phyloP scores from a whole-genome alignment of 2,113 vertebrate species.

The Calyptommatus sinebrachiatus region DNA sequence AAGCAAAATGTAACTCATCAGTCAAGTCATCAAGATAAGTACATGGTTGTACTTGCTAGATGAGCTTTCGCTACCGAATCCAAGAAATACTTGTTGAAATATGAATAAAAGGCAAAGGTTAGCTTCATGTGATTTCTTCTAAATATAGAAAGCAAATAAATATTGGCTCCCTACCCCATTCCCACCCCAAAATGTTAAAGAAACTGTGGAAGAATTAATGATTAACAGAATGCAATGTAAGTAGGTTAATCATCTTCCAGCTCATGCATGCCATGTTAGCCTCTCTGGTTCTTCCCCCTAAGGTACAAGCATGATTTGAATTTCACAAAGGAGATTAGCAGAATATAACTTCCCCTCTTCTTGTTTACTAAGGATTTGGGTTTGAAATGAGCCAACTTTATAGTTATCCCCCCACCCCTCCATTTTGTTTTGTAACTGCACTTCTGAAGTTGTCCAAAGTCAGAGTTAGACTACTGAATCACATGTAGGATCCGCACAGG shows the following conservation, averaged over 20 bases:
- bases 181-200: constrained; percentile 58
- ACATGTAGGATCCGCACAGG: background rate
- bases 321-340: constrained; percentile 54
- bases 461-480: background rate
- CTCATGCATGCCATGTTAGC: constrained; percentile 46
- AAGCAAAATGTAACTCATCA: constrained; percentile 35
- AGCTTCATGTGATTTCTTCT: constrained; percentile 32
- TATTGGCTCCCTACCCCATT: background rate
- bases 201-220: constrained; percentile 38
- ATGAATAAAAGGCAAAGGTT: constrained; percentile 40
- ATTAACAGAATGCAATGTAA: constrained; percentile 46
- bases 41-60: constrained; percentile 12
- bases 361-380: constrained; percentile 45
- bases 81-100: constrained; percentile 21
- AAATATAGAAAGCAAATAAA: constrained; percentile 47
- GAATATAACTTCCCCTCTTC: constrained; percentile 45
- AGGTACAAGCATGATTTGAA: constrained; percentile 60
- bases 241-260: constrained; percentile 58
- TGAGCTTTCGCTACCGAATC: constrained; percentile 23
- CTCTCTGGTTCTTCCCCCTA: constrained; percentile 41
- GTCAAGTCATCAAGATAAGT: constrained; percentile 3
- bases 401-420: constrained; percentile 21
- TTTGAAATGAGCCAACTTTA: constrained; percentile 42
- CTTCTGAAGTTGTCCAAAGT: background rate
- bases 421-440: constrained; percentile 37